Percentiles rank a stretch among this genome's conserved stretches.
These are phyloP conservation scores for Drosophila rhopaloa DNA, from an alignment of 1,140 invertebrate species.

Conservation along the genomic window DNA sequence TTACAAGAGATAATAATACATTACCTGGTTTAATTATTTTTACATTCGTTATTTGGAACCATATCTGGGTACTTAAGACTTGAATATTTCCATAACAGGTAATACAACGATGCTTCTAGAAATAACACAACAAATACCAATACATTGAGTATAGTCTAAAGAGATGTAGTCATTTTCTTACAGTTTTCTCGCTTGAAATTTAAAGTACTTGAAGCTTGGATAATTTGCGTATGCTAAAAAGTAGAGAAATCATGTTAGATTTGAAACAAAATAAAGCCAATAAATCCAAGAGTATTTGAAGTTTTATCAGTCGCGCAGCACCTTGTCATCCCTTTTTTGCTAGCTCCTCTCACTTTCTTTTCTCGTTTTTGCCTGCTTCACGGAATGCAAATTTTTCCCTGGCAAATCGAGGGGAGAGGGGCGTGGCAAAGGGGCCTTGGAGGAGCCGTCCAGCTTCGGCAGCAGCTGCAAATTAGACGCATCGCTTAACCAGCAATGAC, in stretches of 20 bases:
- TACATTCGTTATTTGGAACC: too few relatives aligned
- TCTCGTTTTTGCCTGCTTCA: conserved; percentile 11
- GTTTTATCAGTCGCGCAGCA: neutral
- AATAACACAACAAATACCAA: too few relatives aligned
- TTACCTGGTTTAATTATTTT: too few relatives aligned
- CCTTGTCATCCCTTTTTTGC: neutral
- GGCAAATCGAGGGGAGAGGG: neutral
- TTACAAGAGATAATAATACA: neutral
- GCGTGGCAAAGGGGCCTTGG: neutral
- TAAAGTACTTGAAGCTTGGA: too few relatives aligned
- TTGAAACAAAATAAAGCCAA: neutral
- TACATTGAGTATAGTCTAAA: too few relatives aligned
- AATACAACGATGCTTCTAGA: too few relatives aligned
- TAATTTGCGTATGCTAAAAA: too few relatives aligned
- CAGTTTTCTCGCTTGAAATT: too few relatives aligned
- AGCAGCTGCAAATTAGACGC: conserved; percentile 80
- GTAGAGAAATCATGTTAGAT: too few relatives aligned
- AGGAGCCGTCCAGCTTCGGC: conserved; percentile 24
- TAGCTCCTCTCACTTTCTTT: conserved; percentile 9
- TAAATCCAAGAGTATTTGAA: neutral
- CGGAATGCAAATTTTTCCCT: conserved; percentile 66
- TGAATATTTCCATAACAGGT: too few relatives aligned
- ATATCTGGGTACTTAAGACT: too few relatives aligned
- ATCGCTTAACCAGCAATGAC: conserved; percentile 80
- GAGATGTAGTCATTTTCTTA: too few relatives aligned